A percentile compares a stretch with the other conserved stretches of the same genome.
Evolutionary conservation across 2,797 vertebrate species (phyloP).

Genomic region (Bradypodion pumilum): DNA sequence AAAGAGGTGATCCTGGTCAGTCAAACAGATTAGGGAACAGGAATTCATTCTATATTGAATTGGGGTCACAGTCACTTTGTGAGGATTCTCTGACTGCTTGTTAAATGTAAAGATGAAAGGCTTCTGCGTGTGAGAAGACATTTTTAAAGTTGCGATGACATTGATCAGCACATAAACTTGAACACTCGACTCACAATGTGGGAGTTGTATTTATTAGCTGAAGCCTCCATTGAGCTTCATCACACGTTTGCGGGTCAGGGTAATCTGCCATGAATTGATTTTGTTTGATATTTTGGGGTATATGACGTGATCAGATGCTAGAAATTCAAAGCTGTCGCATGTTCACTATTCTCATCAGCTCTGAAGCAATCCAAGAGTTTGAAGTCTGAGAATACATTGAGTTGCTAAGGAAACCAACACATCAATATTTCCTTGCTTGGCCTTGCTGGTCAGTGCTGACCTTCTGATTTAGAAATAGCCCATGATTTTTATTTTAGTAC

Average conservation of each 20-base stretch:
- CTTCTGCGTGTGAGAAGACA: neutral
- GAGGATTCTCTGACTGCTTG: neutral
- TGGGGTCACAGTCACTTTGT: neutral
- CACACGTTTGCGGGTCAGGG: conserved; percentile 6
- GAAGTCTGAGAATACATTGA: conserved; percentile 34
- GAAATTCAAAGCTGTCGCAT: neutral
- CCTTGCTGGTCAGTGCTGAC: conserved; percentile 35
- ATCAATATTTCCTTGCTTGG: conserved; percentile 44
- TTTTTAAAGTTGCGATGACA: neutral
- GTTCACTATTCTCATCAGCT: conserved; percentile 12
- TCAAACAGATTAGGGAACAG: no score
- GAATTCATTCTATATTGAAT: neutral
- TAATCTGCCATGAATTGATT: neutral
- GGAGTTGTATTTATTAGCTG: neutral
- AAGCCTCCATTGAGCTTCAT: neutral
- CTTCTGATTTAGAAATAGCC: conserved; percentile 54
- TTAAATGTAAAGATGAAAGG: neutral
- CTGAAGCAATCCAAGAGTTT: conserved; percentile 39
- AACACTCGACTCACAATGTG: neutral
- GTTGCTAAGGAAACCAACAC: conserved; percentile 63
- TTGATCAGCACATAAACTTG: neutral
- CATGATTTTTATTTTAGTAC: conserved; percentile 48
- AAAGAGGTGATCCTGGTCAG: no score
- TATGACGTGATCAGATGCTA: conserved; percentile 27
- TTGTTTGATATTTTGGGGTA: conserved; percentile 37